A percentile compares a stretch with the other conserved stretches of the same genome.
phyloP scores from a whole-genome alignment of 2,797 vertebrate species.

The Ctenosaura bakeri region DNA sequence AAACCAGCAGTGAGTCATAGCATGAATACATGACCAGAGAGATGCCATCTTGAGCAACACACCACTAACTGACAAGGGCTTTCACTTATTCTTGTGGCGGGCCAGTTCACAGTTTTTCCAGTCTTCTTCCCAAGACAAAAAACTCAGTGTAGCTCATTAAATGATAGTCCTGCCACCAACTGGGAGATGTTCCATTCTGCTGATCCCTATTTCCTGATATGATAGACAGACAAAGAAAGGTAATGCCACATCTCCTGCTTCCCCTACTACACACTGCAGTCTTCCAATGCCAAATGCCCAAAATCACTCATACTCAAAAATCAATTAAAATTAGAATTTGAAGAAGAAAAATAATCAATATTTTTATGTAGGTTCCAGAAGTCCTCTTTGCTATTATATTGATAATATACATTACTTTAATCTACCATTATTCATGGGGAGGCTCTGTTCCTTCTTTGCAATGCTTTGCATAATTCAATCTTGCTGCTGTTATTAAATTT shows the following conservation, averaged over 20 bases:
- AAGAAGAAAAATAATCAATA: background rate
- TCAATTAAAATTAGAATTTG: background rate
- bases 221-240: background rate
- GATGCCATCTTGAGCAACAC: too few relatives aligned
- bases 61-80: too few relatives aligned
- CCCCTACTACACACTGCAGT: background rate
- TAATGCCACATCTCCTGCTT: background rate
- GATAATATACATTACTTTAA: too few relatives aligned
- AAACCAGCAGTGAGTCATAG: too few relatives aligned
- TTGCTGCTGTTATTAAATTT: too few relatives aligned
- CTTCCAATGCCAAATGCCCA: too few relatives aligned
- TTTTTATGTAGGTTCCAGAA: background rate
- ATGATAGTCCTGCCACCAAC: background rate
- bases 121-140: background rate
- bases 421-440: too few relatives aligned
- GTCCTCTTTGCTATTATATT: background rate
- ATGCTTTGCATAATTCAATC: too few relatives aligned
- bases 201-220: background rate
- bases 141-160: background rate
- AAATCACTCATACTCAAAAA: too few relatives aligned
- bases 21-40: too few relatives aligned
- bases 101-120: background rate
- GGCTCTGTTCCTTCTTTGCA: too few relatives aligned
- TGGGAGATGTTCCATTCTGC: background rate
- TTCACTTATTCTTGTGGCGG: too few relatives aligned